Conservation (phyloP, 2,797 vertebrate species). For the Pteronotus mesoamericanus region DNA sequence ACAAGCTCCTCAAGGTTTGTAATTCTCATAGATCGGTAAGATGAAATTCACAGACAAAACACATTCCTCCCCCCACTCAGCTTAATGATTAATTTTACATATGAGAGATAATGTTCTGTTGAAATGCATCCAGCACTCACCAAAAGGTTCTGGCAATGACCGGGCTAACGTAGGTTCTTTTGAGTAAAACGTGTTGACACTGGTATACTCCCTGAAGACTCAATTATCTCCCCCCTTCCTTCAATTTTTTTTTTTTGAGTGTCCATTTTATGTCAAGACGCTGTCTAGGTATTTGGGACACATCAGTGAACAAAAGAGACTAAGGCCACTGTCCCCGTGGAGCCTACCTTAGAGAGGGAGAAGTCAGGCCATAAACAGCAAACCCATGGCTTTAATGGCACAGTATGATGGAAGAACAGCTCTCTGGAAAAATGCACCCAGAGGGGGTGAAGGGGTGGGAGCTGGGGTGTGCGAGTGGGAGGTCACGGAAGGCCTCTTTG, state of each 20-base stretch:
- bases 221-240: too few relatives aligned
- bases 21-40: background rate
- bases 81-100: background rate
- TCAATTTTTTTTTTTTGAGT: background rate
- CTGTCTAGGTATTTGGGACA: background rate
- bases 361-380: background rate
- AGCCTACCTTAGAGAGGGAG: background rate
- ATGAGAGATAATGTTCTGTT: background rate
- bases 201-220: background rate
- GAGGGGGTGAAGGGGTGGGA: background rate
- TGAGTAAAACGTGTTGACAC: background rate
- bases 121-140: background rate
- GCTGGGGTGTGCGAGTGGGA: fast-evolving
- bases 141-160: background rate
- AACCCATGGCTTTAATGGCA: background rate
- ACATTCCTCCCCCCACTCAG: background rate
- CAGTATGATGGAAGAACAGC: fast-evolving
- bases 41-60: background rate
- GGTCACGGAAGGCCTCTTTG: background rate
- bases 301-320: background rate
- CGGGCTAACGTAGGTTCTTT: background rate
- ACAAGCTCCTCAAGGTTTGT: background rate
- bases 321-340: background rate
- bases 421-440: background rate
- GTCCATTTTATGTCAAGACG: background rate